Evolutionary conservation across 2,113 vertebrate genomes (phyloP), one percentile per base, ranked within the genome.

Genomic region (Amphiprion percula): DNA sequence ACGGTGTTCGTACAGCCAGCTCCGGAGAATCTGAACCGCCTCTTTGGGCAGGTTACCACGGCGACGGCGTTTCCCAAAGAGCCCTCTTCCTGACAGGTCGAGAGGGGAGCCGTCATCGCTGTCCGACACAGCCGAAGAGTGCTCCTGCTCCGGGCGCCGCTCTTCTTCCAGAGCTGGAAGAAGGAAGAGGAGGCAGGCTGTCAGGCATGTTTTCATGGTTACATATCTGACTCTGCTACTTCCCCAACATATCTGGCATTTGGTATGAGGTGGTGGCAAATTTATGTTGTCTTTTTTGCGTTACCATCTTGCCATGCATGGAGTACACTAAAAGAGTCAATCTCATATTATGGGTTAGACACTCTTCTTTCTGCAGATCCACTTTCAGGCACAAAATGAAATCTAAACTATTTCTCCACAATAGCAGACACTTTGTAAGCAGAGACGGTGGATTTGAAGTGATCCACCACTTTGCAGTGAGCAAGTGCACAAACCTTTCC

Each of bases 11-110:
- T 97, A 99, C 30, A 99, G 94, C 98, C 98, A 99, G 91, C 95
- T 96, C 16, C 97, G 95, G 10, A 99, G 96, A 79, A 97, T 96
- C 91, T 97, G 96, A 81, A 99, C 98, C 0, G 97, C 96, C 83
- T 97, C 97, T 83, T 99, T 99, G n/a, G 98, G 98, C 46, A 99
- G 95, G 73, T 99, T 99, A 60, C 97, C 97, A 16, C 97, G 95
- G 78, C 97, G 96, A 84, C 97, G 97, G 66, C 97, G 96, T 92
- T 99, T 99, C 80, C 88, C 92, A 0, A 93, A 66, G 68, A 92
- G 90, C 61, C 92, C 87, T 53, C 91, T 93, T 49, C 94, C 95
- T 0, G 93, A 95, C 71, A 95, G 89, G 82, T 96, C 96, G 6
- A 95, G 93, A 4, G 96, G 96, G n/a, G 93, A 91, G 80, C 94